Evolutionary conservation across 1,140 invertebrate genomes (phyloP), one percentile per base, ranked within the genome.

Genomic region (Drosophila quadrilineata): DNA sequence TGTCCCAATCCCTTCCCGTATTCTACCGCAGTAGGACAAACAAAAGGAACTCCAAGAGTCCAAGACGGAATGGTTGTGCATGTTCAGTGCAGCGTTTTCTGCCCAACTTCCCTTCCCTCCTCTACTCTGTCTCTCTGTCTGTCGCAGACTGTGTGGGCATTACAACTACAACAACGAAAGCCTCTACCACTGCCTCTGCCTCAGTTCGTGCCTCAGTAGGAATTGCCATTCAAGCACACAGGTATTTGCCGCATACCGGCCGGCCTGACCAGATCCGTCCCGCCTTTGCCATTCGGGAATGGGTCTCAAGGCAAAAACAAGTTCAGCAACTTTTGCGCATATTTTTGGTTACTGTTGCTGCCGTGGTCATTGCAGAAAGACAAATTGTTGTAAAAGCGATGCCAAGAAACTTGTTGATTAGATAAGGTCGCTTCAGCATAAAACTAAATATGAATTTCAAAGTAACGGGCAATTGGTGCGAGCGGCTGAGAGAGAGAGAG

Each of bases 361-460:
- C 12, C 24, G 33, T 8, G 33, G 33, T 22, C 5, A 24, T 28
- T 38, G 49, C 10, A 41, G 40, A 17, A 68, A 77, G 77, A 77
- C 79, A 82, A 84, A 77, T 70, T 85, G 79, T 85, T 80, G 76
- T 40, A n/a, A 26, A 22, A 48, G 53, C 21, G 26, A 40, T 57
- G 60, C 76, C 66, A 79, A 74, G 75, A 74, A 75, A 80, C 75
- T 79, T 77, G 73, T 77, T 85, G 73, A 84, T 84, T 84, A 84
- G 77, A 77, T 77, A 85, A 85, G 70, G 60, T 59, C 50, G 6
- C n/a, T n/a, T n/a, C 26, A 68, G 53, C 57, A 64, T 36, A 46
- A n/a, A n/a, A n/a, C n/a, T n/a, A n/a, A n/a, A n/a, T n/a, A n/a
- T n/a, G n/a, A n/a, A n/a, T n/a, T n/a, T n/a, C n/a, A n/a, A n/a